phyloP scores from a whole-genome alignment of 2,888 invertebrate species.

The Peribatodes rhomboidaria region DNA sequence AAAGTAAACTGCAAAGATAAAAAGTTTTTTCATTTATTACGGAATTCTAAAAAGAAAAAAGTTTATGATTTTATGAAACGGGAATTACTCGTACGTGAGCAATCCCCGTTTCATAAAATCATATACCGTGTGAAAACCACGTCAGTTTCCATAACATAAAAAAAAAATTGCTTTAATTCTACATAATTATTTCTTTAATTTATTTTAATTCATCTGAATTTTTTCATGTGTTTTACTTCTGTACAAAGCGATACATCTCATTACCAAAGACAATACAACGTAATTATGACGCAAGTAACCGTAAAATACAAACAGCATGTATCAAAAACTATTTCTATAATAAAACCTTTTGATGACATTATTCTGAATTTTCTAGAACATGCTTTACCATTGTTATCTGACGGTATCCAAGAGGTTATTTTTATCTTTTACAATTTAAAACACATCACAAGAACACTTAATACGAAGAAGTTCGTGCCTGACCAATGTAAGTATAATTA shows the following conservation, averaged over 20 bases:
- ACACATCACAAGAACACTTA: slow-evolving; percentile 14
- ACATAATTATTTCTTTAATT: too few species aligned
- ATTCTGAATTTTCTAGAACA: not conserved
- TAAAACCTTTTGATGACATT: not conserved
- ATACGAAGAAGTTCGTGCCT: not conserved
- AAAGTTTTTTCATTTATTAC: too few species aligned
- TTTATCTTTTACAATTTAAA: slow-evolving; percentile 15
- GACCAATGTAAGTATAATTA: slow-evolving; percentile 9
- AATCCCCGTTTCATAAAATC: too few species aligned
- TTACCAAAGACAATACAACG: too few species aligned
- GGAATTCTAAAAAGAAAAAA: too few species aligned
- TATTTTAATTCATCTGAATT: too few species aligned
- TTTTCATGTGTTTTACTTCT: not conserved
- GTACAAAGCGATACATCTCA: not conserved
- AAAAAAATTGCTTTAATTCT: too few species aligned
- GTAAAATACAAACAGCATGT: not conserved
- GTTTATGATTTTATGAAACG: too few species aligned
- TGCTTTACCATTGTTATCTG: not conserved
- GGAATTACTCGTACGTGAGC: too few species aligned
- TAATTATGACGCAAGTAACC: not conserved
- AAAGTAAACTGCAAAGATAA: too few species aligned
- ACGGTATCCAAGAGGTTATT: slow-evolving; percentile 33
- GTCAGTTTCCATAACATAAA: too few species aligned
- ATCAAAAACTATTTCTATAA: not conserved
- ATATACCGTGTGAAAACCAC: too few species aligned